Evolutionary conservation across 2,797 vertebrate species (phyloP).

Genomic region (Chaenodraco wilsoni): DNA sequence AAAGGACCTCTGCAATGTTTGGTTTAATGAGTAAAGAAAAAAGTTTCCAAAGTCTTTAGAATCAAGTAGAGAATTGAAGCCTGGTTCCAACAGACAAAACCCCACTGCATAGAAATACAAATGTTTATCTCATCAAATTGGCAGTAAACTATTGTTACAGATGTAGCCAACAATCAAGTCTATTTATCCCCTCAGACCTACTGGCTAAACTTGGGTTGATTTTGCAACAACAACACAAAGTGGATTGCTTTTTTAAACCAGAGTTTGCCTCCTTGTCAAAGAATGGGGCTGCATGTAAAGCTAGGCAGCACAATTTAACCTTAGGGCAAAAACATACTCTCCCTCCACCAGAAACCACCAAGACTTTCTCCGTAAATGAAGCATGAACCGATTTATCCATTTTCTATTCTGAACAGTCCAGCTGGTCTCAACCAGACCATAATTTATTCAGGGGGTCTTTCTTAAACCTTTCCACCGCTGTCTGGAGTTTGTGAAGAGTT

Average conservation of each 20-base stretch:
- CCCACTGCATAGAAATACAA: constrained; percentile 28
- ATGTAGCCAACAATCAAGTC: not conserved
- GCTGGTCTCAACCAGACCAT: constrained; percentile 70
- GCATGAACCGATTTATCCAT: constrained; percentile 39
- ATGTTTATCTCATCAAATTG: constrained; percentile 18
- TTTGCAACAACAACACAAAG: constrained; percentile 2
- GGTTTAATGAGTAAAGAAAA: constrained; percentile 51
- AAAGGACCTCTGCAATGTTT: constrained; percentile 49
- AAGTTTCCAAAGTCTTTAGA: constrained; percentile 50
- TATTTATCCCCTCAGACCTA: not conserved
- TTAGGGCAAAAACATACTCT: constrained; percentile 3
- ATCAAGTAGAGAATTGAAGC: constrained; percentile 44
- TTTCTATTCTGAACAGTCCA: constrained; percentile 61
- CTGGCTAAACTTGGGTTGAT: not conserved
- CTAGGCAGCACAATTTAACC: constrained; percentile 1
- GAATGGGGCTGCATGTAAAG: not conserved
- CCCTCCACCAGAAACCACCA: constrained; percentile 19
- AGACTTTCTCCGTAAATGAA: constrained; percentile 28
- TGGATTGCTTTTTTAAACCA: constrained; percentile 11
- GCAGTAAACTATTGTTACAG: not conserved
- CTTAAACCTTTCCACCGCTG: constrained; percentile 59
- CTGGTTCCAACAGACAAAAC: constrained; percentile 39
- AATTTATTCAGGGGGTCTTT: constrained; percentile 68
- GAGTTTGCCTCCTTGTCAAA: constrained; percentile 13
- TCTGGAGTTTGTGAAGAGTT: constrained; percentile 50